Percentiles rank a stretch among this genome's conserved stretches.
phyloP scores from a whole-genome alignment of 2,888 invertebrate species.

The Xanthorhoe designata region DNA sequence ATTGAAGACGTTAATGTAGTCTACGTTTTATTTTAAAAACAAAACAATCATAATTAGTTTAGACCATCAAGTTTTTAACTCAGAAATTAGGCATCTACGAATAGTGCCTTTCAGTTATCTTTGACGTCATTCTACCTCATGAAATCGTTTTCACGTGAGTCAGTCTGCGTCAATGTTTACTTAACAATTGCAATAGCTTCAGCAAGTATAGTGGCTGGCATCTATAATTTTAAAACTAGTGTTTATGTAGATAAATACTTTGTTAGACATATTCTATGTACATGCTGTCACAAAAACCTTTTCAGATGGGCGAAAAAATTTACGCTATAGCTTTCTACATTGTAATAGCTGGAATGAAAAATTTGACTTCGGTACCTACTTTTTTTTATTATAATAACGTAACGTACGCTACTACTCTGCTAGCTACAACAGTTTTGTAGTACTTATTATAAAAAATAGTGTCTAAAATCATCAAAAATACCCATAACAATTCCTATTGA shows the following conservation, averaged over 20 bases:
- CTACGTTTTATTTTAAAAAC: neutral
- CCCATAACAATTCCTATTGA: neutral
- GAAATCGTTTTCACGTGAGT: constrained; percentile 51
- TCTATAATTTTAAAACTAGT: neutral
- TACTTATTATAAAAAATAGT: too few species aligned
- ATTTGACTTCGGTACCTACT: too few species aligned
- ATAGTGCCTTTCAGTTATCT: constrained; percentile 49
- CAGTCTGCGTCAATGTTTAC: constrained; percentile 53
- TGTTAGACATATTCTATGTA: neutral
- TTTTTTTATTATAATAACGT: too few species aligned
- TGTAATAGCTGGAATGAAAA: too few species aligned
- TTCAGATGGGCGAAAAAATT: too few species aligned
- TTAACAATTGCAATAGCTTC: constrained; percentile 18
- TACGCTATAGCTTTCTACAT: too few species aligned
- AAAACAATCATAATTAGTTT: neutral
- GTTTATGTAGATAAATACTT: neutral
- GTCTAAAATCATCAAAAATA: too few species aligned
- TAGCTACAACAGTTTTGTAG: too few species aligned
- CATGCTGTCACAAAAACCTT: neutral
- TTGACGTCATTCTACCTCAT: constrained; percentile 56
- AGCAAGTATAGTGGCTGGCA: constrained; percentile 1
- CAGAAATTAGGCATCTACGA: constrained; percentile 15
- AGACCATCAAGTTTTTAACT: constrained; percentile 1
- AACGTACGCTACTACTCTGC: too few species aligned
- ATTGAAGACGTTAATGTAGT: neutral